Conservation (phyloP, 2,888 invertebrate species). For the Drosophila robusta region DNA sequence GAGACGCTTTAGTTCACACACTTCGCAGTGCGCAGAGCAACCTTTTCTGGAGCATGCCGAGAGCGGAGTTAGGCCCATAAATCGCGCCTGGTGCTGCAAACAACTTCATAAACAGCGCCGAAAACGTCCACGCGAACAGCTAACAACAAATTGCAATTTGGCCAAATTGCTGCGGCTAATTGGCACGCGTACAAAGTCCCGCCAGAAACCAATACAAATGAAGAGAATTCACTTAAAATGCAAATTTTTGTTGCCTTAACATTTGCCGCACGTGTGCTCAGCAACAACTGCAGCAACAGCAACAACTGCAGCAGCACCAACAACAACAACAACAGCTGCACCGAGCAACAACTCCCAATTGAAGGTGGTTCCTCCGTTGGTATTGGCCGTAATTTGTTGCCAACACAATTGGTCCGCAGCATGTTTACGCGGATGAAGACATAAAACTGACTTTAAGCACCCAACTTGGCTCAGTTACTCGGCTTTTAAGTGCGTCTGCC, state of each 20-base stretch:
- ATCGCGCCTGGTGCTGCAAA: conserved; percentile 34
- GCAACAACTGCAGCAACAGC: conserved; percentile 31
- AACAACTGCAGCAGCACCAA: conserved; percentile 14
- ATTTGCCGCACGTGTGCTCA: conserved; percentile 61
- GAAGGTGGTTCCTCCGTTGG: conserved; percentile 55
- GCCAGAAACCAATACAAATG: conserved; percentile 59
- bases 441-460: conserved; percentile 66
- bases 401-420: conserved; percentile 62
- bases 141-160: conserved; percentile 79
- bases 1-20: conserved; percentile 11
- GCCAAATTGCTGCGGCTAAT: conserved; percentile 76
- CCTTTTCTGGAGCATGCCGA: conserved; percentile 8
- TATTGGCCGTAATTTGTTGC: conserved; percentile 71
- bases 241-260: conserved; percentile 58
- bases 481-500: conserved; percentile 64
- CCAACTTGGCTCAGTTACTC: conserved; percentile 34
- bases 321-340: conserved; percentile 20
- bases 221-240: conserved; percentile 77
- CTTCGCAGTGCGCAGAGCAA: background rate
- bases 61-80: conserved; percentile 37
- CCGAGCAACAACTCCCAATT: conserved; percentile 20
- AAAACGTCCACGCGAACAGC: conserved; percentile 67
- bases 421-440: conserved; percentile 77
- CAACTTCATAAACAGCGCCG: conserved; percentile 73
- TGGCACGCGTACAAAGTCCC: conserved; percentile 69